Conservation (phyloP, 2,113 vertebrate genomes). For the Genyomyrus donnyi region DNA sequence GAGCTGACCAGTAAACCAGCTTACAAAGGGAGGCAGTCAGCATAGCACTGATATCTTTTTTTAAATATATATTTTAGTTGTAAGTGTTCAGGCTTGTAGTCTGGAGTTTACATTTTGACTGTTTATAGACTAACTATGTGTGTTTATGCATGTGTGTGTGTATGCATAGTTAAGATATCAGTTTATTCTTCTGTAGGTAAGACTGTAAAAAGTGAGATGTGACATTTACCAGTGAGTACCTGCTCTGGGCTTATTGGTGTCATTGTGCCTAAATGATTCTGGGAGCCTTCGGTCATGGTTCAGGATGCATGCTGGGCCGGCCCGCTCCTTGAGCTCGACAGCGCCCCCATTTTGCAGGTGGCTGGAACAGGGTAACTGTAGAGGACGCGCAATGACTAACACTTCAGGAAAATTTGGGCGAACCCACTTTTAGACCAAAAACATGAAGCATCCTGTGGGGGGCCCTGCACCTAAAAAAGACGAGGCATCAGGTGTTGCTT, state of each 20-base stretch:
- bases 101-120: background rate
- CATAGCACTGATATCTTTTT: background rate
- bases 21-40: background rate
- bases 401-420: background rate
- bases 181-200: background rate
- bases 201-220: background rate
- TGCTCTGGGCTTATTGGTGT: background rate
- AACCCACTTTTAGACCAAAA: background rate
- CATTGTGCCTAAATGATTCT: background rate
- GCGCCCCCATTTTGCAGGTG: background rate
- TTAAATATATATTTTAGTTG: background rate
- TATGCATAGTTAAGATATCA: background rate
- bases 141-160: background rate
- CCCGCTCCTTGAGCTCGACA: background rate
- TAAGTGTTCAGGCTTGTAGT: background rate
- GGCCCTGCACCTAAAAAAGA: background rate
- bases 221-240: background rate
- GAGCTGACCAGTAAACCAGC: background rate
- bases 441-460: background rate
- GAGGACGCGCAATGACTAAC: background rate
- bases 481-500: background rate
- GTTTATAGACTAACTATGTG: background rate
- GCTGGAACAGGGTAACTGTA: background rate
- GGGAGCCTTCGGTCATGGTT: background rate
- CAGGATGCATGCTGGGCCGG: background rate